These are phyloP conservation scores for Ovis aries DNA, from an alignment of 2,113 vertebrate species.

Conservation along the genomic window DNA sequence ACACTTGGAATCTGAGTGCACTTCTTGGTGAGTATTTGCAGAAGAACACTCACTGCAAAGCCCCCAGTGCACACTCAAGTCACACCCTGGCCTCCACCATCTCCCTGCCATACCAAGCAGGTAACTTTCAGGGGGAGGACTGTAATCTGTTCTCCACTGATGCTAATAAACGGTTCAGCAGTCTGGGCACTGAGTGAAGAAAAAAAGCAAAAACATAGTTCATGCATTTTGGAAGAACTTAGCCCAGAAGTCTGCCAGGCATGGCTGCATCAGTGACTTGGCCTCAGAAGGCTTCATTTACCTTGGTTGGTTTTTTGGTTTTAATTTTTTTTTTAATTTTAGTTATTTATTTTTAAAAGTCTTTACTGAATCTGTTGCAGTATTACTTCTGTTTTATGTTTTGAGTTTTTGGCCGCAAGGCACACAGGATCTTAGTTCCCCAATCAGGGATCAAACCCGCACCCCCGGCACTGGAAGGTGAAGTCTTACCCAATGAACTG, in stretches of 20 bases:
- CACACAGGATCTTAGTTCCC: not conserved
- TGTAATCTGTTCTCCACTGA: conserved; percentile 20
- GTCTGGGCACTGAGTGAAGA: not conserved
- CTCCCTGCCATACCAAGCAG: not conserved
- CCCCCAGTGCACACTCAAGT: not conserved
- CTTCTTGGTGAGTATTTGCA: not conserved
- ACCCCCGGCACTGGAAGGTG: rapidly evolving
- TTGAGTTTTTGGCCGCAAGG: not conserved
- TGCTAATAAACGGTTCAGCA: conserved; percentile 8
- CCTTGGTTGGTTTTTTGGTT: not conserved
- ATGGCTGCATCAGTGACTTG: rapidly evolving
- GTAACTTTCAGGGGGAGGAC: not conserved
- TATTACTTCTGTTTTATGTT: not conserved
- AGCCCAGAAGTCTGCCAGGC: not conserved
- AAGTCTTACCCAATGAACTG: not conserved
- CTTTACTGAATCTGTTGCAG: not conserved
- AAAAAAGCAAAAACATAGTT: not conserved
- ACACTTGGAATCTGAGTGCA: rapidly evolving
- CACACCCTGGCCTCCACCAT: not conserved
- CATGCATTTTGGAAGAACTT: not conserved
- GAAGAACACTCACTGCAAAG: not conserved
- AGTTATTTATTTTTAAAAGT: not conserved
- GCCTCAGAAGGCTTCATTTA: not conserved
- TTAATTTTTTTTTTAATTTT: not conserved
- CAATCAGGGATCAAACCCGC: not conserved